phyloP scores from a whole-genome alignment of 2,797 vertebrate species.

The Onychomys arenicola region DNA sequence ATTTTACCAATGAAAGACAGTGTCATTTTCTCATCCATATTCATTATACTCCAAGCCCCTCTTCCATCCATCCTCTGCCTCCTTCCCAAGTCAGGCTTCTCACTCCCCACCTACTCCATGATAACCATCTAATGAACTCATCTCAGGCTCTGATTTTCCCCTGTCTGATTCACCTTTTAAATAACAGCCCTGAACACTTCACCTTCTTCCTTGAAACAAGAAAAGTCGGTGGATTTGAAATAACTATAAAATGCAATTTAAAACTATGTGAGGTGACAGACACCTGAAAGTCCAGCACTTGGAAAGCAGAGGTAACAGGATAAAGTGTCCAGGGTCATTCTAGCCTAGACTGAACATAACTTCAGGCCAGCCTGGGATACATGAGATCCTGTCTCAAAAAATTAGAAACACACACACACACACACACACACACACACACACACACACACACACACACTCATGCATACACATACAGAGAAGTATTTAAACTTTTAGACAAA shows the following conservation, averaged over 20 bases:
- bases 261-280: neutral
- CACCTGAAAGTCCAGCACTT: neutral
- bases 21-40: neutral
- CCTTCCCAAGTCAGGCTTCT: neutral
- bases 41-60: neutral
- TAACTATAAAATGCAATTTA: neutral
- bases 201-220: neutral
- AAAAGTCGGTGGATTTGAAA: neutral
- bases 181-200: neutral
- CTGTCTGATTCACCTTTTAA: neutral
- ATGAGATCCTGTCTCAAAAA: neutral
- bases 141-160: neutral
- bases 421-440: neutral
- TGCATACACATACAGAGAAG: neutral
- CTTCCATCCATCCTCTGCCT: neutral
- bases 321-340: neutral
- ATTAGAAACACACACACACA: neutral
- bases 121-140: conserved; percentile 25
- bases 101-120: neutral
- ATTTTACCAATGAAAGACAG: neutral
- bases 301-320: neutral
- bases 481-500: conserved; percentile 35
- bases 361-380: neutral
- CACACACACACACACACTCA: neutral
- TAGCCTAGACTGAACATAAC: neutral